Conservation (phyloP, 2,113 vertebrate species). For the Echinops telfairi region DNA sequence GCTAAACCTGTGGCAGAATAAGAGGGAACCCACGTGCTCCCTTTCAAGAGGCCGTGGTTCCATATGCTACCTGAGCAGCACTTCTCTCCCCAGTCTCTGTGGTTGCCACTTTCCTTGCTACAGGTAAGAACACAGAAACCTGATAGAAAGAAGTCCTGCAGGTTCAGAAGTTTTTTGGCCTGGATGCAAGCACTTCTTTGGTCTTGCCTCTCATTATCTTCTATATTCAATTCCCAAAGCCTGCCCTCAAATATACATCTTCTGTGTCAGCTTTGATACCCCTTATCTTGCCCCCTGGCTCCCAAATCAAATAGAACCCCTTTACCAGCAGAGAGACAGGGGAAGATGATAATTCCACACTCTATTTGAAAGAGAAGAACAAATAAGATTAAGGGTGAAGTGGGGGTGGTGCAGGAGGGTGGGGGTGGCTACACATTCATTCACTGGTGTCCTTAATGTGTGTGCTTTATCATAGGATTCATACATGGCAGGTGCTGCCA, state of each 20-base stretch:
- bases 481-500: constrained; percentile 47
- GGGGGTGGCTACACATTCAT: not conserved
- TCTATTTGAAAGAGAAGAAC: constrained; percentile 61
- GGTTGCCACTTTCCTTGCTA: not conserved
- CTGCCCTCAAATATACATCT: not conserved
- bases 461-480: constrained; percentile 12
- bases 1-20: not conserved
- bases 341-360: not conserved
- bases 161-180: not conserved
- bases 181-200: not conserved
- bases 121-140: not conserved
- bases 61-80: not conserved
- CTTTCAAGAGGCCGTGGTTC: not conserved
- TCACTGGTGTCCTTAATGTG: constrained; percentile 55
- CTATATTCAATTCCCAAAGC: not conserved
- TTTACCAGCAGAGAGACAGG: not conserved
- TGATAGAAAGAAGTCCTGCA: rapidly evolving
- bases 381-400: constrained; percentile 48
- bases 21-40: not conserved
- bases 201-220: not conserved
- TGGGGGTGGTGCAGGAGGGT: too few relatives aligned
- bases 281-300: constrained; percentile 6
- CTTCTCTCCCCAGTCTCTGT: not conserved
- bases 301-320: constrained; percentile 30
- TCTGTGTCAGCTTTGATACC: not conserved